Base-by-base conservation (phyloP, 2,888 invertebrate genomes). In the Melanostoma mellinum region DNA sequence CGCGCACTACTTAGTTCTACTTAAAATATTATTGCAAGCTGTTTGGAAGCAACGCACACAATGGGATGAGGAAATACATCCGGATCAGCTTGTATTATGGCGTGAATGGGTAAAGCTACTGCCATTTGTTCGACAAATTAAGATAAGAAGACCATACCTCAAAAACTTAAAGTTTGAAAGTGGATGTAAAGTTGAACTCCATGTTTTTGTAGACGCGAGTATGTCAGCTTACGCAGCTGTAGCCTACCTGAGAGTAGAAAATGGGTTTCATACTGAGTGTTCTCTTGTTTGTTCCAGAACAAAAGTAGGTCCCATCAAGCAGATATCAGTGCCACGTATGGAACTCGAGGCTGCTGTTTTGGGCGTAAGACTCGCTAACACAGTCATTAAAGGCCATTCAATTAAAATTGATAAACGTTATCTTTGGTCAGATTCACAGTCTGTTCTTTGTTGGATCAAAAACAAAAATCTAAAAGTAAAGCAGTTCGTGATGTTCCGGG, bases 121-220 rank as follows among this genome's bases (percentile, higher is more conserved):
- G 0, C 60, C 60, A 33, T 2, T 6, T 44, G 8, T 60, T n/a
- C 32, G 30, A 30, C 4, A 2, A 32, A 42, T 60, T 4, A 44
- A 9, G n/a, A 60, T 61, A 6, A 61, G 9, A 8, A n/a, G 46
- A 8, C 46, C 46, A 0, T 61, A 46, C 10, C 6, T 46, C 6
- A 42, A 6, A 0, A 10, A 0, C 0, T 6, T 61, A 2, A 5
- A 9, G 5, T 56, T 61, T 42, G 20, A 9, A 68, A 72, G 9
- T 73, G 77, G 50, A 6, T 38, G 38, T 3, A n/a, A 40, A 0
- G 60, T 79, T 9, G 58, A 75, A 40, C 50, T 80, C 3, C 20
- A 20, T 20, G 20, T 20, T 20, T 20, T 20, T 20, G 20, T 20
- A 20, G 20, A 20, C 20, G 20, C 84, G 80, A 63, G 63, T 30